These are phyloP conservation scores for Cyclura pinguis DNA, from an alignment of 2,797 vertebrate genomes.

Conservation along the genomic window DNA sequence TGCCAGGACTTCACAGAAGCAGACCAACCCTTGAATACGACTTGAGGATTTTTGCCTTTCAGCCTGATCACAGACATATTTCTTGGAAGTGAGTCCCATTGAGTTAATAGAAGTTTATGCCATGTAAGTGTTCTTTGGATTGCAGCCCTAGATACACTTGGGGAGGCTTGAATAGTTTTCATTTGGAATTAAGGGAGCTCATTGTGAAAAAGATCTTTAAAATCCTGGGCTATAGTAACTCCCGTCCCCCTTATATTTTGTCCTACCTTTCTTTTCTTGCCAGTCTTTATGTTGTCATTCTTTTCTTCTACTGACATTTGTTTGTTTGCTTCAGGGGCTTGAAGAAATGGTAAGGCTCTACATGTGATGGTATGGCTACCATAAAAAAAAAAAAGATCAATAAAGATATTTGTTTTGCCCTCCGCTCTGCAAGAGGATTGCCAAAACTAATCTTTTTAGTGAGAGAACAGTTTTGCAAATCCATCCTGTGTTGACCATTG, in stretches of 20 bases:
- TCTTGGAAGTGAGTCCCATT: conserved; percentile 22
- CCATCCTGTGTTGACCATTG: not conserved
- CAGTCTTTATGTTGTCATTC: not conserved
- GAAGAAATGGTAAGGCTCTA: not conserved
- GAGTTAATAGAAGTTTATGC: conserved; percentile 30
- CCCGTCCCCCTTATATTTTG: conserved; percentile 17
- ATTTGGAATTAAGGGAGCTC: conserved; percentile 20
- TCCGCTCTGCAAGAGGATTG: not conserved
- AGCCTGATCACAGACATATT: conserved; percentile 20
- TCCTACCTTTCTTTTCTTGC: not conserved
- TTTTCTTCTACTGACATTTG: not conserved
- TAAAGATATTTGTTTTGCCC: not conserved
- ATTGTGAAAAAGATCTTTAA: conserved; percentile 8
- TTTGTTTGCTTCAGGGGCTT: not conserved
- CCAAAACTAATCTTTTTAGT: not conserved
- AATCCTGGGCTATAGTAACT: not conserved
- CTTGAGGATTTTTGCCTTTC: conserved; percentile 23
- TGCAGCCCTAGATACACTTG: not conserved
- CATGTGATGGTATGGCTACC: not conserved
- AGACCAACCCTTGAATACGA: conserved; percentile 48
- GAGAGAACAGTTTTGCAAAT: not conserved
- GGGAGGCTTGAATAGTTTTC: not conserved
- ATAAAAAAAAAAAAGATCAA: not conserved
- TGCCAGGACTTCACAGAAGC: conserved; percentile 54
- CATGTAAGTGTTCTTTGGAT: conserved; percentile 7